Conservation (phyloP, 2,888 invertebrate species). For the Nomada flava region DNA sequence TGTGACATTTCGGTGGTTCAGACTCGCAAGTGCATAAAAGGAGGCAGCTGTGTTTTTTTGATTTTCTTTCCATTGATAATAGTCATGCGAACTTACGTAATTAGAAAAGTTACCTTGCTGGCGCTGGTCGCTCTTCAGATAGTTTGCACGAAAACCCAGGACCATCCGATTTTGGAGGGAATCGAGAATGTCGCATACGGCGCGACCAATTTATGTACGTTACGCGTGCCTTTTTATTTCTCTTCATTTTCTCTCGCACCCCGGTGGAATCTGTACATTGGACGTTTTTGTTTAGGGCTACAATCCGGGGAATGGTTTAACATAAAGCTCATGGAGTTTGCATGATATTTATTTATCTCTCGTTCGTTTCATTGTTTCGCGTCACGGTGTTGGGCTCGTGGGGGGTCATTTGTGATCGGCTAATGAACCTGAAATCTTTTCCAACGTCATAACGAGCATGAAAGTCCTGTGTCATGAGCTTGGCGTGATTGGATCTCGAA, state of each 20-base stretch:
- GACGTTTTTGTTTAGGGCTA: no score
- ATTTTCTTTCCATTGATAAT: neutral
- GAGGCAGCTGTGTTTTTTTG: neutral
- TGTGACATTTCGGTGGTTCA: neutral
- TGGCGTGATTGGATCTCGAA: neutral
- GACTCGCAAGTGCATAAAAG: neutral
- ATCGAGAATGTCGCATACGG: slow-evolving; percentile 78
- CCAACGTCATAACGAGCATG: no score
- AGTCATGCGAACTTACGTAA: neutral
- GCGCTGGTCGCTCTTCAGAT: slow-evolving; percentile 2
- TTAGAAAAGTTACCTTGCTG: neutral
- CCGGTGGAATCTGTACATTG: neutral
- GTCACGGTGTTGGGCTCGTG: no score
- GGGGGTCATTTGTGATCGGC: no score
- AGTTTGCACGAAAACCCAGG: slow-evolving; percentile 51
- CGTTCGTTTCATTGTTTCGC: no score
- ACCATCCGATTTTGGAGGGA: slow-evolving; percentile 72
- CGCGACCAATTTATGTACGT: slow-evolving; percentile 79
- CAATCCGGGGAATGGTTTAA: no score
- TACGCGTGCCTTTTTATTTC: slow-evolving; percentile 23
- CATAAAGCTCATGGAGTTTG: no score
- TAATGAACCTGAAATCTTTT: no score
- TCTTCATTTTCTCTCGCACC: neutral
- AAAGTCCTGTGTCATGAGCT: no score
- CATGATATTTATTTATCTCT: no score